phyloP scores from a whole-genome alignment of 2,113 vertebrate genomes.

The Solenodon paradoxus region DNA sequence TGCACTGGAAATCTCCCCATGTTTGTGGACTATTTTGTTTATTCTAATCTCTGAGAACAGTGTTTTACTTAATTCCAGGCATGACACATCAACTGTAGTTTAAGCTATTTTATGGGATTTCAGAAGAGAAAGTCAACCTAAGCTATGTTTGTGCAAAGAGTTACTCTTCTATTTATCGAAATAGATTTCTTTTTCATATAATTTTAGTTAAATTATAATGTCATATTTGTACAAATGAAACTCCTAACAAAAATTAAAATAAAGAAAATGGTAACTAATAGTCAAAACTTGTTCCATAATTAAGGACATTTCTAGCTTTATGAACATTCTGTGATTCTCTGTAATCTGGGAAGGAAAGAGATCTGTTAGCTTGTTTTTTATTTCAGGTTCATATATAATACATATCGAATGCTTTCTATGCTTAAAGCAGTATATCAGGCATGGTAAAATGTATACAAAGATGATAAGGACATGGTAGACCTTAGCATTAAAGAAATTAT shows the following conservation, averaged over 20 bases:
- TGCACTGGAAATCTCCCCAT: background rate
- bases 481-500: background rate
- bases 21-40: background rate
- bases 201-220: background rate
- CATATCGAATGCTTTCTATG: background rate
- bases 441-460: background rate
- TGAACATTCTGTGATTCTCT: background rate
- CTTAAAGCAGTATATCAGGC: background rate
- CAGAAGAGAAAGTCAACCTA: background rate
- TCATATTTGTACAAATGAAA: background rate
- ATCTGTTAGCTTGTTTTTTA: background rate
- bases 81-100: background rate
- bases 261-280: background rate
- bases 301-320: background rate
- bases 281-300: background rate
- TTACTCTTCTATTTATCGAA: background rate
- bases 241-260: background rate
- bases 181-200: background rate
- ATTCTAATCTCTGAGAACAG: background rate
- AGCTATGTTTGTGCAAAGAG: background rate
- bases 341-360: background rate
- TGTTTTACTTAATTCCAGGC: background rate
- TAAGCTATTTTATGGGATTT: background rate
- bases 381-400: background rate
- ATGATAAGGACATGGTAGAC: background rate